Conservation (phyloP, 2,797 vertebrate genomes). For the Pseudopleuronectes americanus region DNA sequence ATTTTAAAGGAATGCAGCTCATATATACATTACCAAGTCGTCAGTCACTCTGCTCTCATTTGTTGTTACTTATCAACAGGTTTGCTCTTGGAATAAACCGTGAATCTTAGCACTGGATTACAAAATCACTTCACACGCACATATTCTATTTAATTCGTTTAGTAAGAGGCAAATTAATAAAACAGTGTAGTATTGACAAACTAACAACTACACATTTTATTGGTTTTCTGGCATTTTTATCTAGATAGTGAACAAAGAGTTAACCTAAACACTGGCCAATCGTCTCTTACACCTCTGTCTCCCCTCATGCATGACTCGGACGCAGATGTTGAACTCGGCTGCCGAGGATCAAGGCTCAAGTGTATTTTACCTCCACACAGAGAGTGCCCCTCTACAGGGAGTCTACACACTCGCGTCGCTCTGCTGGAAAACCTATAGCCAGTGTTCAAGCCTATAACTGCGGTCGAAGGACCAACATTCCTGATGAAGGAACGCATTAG, state of each 20-base stretch:
- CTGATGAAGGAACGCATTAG: conserved; percentile 66
- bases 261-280: not conserved
- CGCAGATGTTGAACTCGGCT: conserved; percentile 36
- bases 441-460: conserved; percentile 53
- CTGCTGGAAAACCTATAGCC: conserved; percentile 45
- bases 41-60: conserved; percentile 57
- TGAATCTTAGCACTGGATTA: conserved; percentile 22
- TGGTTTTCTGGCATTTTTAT: conserved; percentile 29
- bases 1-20: conserved; percentile 70
- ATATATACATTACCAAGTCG: conserved; percentile 61
- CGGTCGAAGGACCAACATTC: conserved; percentile 66
- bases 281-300: conserved; percentile 34
- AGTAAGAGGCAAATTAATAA: conserved; percentile 15
- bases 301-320: conserved; percentile 64
- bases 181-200: conserved; percentile 3
- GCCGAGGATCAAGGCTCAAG: conserved; percentile 43
- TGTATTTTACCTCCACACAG: conserved; percentile 64
- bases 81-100: conserved; percentile 66
- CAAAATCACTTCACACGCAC: conserved; percentile 17
- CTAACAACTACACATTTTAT: conserved; percentile 6
- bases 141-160: conserved; percentile 6
- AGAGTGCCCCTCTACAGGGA: conserved; percentile 40
- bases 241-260: not conserved
- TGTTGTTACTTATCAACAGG: conserved; percentile 66
- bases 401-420: conserved; percentile 43